These are phyloP conservation scores for Garra rufa DNA, from an alignment of 2,113 vertebrate genomes.

Conservation along the genomic window DNA sequence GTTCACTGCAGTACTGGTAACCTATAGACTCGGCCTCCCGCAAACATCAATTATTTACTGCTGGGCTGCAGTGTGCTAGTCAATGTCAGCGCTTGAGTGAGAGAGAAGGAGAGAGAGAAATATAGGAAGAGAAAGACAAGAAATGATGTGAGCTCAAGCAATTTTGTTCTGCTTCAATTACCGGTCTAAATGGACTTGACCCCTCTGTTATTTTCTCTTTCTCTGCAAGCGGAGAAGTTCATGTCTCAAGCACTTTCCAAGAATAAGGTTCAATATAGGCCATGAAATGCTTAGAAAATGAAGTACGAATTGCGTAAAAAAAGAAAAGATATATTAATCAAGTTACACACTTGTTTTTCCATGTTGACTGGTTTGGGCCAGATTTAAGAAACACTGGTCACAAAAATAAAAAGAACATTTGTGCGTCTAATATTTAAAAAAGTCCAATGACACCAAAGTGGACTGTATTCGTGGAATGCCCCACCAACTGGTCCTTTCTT, in stretches of 20 bases:
- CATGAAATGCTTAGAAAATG: neutral
- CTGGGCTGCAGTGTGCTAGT: neutral
- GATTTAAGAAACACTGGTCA: neutral
- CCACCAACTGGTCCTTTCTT: neutral
- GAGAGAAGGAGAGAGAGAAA: conserved; percentile 30
- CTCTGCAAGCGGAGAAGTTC: neutral
- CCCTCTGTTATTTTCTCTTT: conserved; percentile 26
- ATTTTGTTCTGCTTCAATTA: conserved; percentile 42
- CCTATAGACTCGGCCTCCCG: conserved; percentile 43
- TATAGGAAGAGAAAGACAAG: conserved; percentile 26
- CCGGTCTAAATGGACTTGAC: conserved; percentile 39
- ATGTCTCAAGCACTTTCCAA: neutral
- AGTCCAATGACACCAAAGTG: neutral
- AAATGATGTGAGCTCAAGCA: conserved; percentile 39
- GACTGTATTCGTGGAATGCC: neutral
- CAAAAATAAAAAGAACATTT: neutral
- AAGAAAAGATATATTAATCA: neutral
- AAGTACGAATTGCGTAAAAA: neutral
- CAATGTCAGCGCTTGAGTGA: conserved; percentile 9
- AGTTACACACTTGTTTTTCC: neutral
- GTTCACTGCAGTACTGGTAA: conserved; percentile 38
- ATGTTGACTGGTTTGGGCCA: neutral
- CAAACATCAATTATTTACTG: conserved; percentile 56
- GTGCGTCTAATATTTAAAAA: neutral
- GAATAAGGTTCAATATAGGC: neutral